phyloP scores from a whole-genome alignment of 2,888 invertebrate genomes.

The Deilephila porcellus region DNA sequence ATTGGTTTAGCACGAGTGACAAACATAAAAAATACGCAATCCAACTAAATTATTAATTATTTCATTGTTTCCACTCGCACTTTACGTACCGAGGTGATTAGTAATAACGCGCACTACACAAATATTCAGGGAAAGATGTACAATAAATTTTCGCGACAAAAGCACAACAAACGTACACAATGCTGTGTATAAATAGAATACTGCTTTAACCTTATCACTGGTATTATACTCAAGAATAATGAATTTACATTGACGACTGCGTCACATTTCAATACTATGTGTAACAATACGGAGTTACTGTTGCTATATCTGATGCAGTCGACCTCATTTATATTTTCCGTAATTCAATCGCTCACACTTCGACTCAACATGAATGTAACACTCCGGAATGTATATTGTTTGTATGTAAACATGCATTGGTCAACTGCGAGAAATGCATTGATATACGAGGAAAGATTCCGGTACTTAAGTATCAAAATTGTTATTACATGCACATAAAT shows the following conservation, averaged over 20 bases:
- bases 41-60: too few species aligned
- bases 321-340: slow-evolving; percentile 7
- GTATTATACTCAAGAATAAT: neutral
- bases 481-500: neutral
- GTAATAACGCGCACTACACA: neutral
- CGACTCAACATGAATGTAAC: slow-evolving; percentile 8
- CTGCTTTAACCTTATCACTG: slow-evolving; percentile 2
- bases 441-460: neutral
- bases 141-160: neutral
- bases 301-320: neutral
- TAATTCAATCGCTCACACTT: neutral
- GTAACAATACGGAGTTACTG: neutral
- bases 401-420: neutral
- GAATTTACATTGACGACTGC: neutral
- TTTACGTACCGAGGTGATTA: neutral
- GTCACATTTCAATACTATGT: neutral
- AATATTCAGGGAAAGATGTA: slow-evolving; percentile 27
- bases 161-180: neutral
- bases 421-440: slow-evolving; percentile 8
- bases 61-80: neutral
- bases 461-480: slow-evolving; percentile 3
- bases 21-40: too few species aligned
- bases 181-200: slow-evolving; percentile 1
- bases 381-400: slow-evolving; percentile 13
- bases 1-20: too few species aligned